phyloP scores from a whole-genome alignment of 2,113 vertebrate genomes.

The Eurypyga helias region DNA sequence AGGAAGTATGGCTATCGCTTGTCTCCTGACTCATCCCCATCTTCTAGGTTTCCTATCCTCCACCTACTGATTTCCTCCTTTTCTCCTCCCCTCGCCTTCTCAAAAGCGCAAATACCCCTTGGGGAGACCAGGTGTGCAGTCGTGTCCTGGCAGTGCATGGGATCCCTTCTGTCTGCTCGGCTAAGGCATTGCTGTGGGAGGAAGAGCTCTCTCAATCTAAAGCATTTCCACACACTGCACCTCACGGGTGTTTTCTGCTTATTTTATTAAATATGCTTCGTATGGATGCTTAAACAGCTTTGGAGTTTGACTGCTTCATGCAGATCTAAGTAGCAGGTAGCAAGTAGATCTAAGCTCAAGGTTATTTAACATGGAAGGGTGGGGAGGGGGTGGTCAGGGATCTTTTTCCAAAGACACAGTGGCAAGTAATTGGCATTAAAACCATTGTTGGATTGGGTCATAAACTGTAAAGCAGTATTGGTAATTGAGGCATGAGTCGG shows the following conservation, averaged over 20 bases:
- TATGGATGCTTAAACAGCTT: neutral
- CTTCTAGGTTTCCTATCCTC: neutral
- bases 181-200: neutral
- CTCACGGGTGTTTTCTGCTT: neutral
- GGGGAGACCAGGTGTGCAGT: neutral
- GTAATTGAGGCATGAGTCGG: neutral
- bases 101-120: neutral
- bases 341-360: neutral
- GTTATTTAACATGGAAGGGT: neutral
- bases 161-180: neutral
- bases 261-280: neutral
- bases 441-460: neutral
- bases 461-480: neutral
- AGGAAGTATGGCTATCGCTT: conserved; percentile 1
- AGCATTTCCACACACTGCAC: neutral
- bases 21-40: conserved; percentile 22
- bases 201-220: neutral
- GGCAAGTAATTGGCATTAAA: neutral
- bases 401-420: neutral
- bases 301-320: neutral
- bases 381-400: neutral
- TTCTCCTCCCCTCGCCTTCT: neutral
- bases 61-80: neutral
- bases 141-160: neutral
- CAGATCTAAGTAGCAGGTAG: too few relatives aligned